Percentiles rank a stretch among this genome's conserved stretches.
Conservation (phyloP, 1,140 invertebrate species). For the Himalopsyche phryganea region DNA sequence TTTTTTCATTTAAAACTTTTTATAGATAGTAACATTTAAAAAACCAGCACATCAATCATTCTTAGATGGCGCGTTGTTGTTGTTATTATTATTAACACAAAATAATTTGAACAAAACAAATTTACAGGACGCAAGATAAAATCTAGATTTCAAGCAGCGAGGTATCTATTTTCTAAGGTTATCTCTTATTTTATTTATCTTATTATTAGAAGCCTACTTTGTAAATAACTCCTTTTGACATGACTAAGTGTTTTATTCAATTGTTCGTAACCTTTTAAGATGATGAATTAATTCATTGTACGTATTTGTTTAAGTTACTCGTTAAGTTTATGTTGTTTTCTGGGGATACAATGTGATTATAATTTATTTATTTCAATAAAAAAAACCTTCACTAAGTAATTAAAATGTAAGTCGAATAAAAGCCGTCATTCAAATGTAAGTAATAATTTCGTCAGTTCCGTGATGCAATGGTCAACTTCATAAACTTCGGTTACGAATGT, state of each 20-base stretch:
- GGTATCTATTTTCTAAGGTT: too few species aligned
- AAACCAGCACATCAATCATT: neutral
- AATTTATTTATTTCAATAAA: too few species aligned
- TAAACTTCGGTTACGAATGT: too few species aligned
- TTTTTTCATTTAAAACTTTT: too few species aligned
- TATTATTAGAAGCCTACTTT: conserved; percentile 8
- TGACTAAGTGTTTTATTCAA: conserved; percentile 19
- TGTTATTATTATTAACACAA: neutral
- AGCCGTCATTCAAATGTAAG: too few species aligned
- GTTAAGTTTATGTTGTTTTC: conserved; percentile 5
- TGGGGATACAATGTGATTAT: neutral
- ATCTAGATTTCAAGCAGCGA: neutral
- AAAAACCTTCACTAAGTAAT: too few species aligned
- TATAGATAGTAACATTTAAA: too few species aligned
- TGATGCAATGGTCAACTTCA: too few species aligned
- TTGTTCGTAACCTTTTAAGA: conserved; percentile 7
- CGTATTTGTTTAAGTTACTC: too few species aligned
- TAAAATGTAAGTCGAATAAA: too few species aligned
- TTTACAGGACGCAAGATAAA: neutral
- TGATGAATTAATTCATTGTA: conserved; percentile 20
- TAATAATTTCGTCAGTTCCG: too few species aligned
- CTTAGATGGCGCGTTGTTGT: too few species aligned
- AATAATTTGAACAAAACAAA: neutral
- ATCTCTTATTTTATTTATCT: neutral
- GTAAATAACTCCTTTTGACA: conserved; percentile 17